A percentile compares a stretch with the other conserved stretches of the same genome.
Evolutionary conservation across 1,140 invertebrate species (phyloP).

Genomic region (Drosophila nigrodunni): DNA sequence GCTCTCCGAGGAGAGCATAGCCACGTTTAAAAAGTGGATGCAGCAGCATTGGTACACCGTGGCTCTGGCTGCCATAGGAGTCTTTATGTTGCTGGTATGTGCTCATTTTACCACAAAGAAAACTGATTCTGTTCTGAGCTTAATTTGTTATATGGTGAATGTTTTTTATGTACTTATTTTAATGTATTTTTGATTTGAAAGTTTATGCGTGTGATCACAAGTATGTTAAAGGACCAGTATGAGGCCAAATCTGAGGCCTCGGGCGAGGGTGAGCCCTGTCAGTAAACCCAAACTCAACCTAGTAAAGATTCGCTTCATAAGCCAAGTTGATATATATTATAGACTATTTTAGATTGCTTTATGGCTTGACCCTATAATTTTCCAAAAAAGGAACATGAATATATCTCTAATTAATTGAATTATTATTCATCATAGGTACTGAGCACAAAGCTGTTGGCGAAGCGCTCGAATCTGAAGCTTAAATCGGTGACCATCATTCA

Average conservation of each 20-base stretch:
- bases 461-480: conserved; percentile 90
- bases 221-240: conserved; percentile 78
- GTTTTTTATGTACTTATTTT: conserved; percentile 8
- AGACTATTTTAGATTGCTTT: conserved; percentile 39
- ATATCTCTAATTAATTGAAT: conserved; percentile 28
- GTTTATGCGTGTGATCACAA: conserved; percentile 72
- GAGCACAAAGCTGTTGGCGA: conserved; percentile 91
- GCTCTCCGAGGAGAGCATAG: conserved; percentile 94
- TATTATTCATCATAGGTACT: conserved; percentile 87
- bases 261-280: conserved; percentile 51
- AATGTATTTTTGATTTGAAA: conserved; percentile 48
- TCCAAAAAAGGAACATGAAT: neutral
- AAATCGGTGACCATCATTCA: conserved; percentile 94
- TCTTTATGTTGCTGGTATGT: conserved; percentile 91
- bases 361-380: conserved; percentile 10
- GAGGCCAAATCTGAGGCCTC: conserved; percentile 65
- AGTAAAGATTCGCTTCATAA: conserved; percentile 39
- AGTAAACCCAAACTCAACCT: conserved; percentile 30
- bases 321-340: conserved; percentile 1
- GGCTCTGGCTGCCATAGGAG: conserved; percentile 89
- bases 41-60: conserved; percentile 94
- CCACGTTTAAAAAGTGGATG: conserved; percentile 94
- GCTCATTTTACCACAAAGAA: neutral
- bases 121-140: neutral
- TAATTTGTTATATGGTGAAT: conserved; percentile 2